Evolutionary conservation across 1,140 invertebrate genomes (phyloP), one percentile per base, ranked within the genome.

Genomic region (Tetranychus urticae): DNA sequence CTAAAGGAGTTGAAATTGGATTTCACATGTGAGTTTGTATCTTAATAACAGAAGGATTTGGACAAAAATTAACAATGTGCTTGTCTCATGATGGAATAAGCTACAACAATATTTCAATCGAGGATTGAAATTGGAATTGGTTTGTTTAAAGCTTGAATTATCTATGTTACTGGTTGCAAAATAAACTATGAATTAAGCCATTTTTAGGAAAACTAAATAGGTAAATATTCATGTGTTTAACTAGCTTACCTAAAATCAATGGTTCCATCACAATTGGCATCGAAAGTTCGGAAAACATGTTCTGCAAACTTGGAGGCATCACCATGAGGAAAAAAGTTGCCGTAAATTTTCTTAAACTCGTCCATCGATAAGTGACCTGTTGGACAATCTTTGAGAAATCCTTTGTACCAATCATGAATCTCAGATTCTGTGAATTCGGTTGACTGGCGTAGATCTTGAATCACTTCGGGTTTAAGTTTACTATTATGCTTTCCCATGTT

Each of bases 301-400:
- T 96, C 91, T 69, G 92, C 90, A 80, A 97, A 97, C 82, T 94
- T 94, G 67, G 90, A 94, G 54, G 91, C 90, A 73, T 97, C 92
- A 45, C 64, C 92, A 70, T 97, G 96, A 23, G 92, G 92, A 71
- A 97, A 97, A 75, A 97, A 97, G 73, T 96, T 96, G 65, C 89
- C 90, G 72, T 97, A 97, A 69, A 97, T 96, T 77, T 96, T 96
- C 74, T 97, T 96, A 71, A 97, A 97, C 72, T 97, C 92, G 68
- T 96, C 89, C 50, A 94, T 88, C 59, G 88, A 90, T 56, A 97
- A 76, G 72, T 94, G 85, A 52, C 91, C 92, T 70, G 84, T 91
- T 4, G 91, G 92, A 73, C 91, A 97, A 73, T 97, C 91, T 74
- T 97, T 60, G 13, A 48, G 23, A 23, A 60, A 50, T 1, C 59